Evolutionary conservation across 2,113 vertebrate genomes (phyloP).

Genomic region (Aspiorhynchus laticeps): DNA sequence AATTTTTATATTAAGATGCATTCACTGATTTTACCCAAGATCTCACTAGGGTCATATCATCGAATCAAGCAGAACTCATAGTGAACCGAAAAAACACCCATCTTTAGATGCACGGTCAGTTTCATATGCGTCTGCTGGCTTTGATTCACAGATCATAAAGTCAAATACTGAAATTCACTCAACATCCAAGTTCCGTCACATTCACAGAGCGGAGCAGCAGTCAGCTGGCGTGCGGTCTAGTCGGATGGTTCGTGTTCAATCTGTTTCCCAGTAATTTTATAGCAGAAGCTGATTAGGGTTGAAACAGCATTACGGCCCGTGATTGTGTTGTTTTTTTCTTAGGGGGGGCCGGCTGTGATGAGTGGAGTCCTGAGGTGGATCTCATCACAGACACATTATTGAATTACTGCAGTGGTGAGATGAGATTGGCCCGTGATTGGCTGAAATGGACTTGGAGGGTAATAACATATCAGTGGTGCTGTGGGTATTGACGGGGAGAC

Average conservation of each 20-base stretch:
- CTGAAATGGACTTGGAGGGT: constrained; percentile 57
- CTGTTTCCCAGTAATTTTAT: constrained; percentile 56
- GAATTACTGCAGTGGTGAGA: constrained; percentile 67
- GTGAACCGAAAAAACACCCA: neutral
- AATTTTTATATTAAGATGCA: no score
- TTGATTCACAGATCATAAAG: constrained; percentile 5
- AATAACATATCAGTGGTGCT: constrained; percentile 54
- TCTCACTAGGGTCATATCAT: no score
- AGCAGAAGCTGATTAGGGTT: constrained; percentile 57
- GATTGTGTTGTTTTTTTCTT: constrained; percentile 45
- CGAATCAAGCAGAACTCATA: no score
- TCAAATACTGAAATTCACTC: constrained; percentile 19
- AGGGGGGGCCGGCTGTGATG: neutral
- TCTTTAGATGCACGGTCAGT: neutral
- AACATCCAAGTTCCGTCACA: neutral
- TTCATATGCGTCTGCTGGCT: neutral
- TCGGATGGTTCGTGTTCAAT: constrained; percentile 57
- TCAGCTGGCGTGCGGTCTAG: constrained; percentile 24
- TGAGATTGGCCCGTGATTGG: constrained; percentile 56
- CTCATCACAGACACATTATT: constrained; percentile 63
- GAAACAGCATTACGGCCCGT: constrained; percentile 57
- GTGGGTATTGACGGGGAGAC: neutral
- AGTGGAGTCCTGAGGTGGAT: constrained; percentile 55
- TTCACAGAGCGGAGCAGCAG: neutral
- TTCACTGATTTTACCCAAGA: neutral